Evolutionary conservation across 2,797 vertebrate species (phyloP).

Genomic region (Brachyrhaphis roseni): DNA sequence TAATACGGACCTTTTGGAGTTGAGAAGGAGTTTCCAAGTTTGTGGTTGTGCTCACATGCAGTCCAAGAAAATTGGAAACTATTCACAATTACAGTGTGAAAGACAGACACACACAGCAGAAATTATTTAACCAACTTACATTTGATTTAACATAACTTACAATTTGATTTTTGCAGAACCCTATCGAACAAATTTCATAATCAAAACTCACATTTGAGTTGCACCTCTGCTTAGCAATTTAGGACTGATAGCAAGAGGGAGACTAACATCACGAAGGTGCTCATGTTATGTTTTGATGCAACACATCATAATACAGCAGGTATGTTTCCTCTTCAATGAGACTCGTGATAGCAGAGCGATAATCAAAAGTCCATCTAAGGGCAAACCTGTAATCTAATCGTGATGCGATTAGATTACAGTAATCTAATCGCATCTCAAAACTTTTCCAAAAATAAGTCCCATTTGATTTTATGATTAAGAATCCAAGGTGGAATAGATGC

Average conservation of each 20-base stretch:
- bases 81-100: no score
- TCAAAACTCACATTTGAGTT: neutral
- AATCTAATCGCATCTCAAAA: slow-evolving; percentile 48
- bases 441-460: slow-evolving; percentile 44
- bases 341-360: slow-evolving; percentile 33
- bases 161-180: neutral
- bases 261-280: neutral
- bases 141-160: neutral
- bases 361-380: slow-evolving; percentile 54
- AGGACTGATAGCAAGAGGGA: neutral
- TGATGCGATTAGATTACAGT: slow-evolving; percentile 9
- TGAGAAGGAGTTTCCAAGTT: no score
- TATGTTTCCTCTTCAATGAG: neutral
- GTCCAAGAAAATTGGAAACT: no score
- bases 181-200: neutral
- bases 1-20: no score
- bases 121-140: neutral
- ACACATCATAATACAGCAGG: neutral
- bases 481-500: neutral
- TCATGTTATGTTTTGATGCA: slow-evolving; percentile 9
- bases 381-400: slow-evolving; percentile 7
- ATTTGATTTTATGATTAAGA: slow-evolving; percentile 23
- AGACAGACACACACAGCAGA: neutral
- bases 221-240: neutral
- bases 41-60: no score